Evolutionary conservation across 2,888 invertebrate genomes (phyloP).

Genomic region (Drosophila longiperda): DNA sequence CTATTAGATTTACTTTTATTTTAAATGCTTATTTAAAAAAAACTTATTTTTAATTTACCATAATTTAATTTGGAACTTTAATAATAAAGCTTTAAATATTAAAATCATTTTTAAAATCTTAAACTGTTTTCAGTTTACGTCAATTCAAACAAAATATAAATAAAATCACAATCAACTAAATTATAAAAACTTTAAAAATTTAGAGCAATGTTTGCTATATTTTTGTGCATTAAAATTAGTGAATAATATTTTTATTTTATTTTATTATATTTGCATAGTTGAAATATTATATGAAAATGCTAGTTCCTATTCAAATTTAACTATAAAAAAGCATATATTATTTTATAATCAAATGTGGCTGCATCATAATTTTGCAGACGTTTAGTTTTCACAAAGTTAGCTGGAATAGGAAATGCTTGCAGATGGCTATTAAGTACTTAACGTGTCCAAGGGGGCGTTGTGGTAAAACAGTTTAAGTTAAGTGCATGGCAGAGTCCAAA

Average conservation of each 20-base stretch:
- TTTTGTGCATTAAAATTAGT: too few relatives aligned
- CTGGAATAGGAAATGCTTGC: background rate
- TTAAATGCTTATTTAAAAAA: background rate
- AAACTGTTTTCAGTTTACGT: background rate
- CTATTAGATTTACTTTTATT: background rate
- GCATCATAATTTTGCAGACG: background rate
- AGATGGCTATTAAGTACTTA: slow-evolving; percentile 3
- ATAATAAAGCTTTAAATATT: background rate
- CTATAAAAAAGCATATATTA: background rate
- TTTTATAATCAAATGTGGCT: background rate
- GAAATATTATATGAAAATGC: background rate
- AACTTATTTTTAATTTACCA: background rate
- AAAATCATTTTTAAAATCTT: background rate
- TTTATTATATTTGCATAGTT: background rate
- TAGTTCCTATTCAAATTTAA: background rate
- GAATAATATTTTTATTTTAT: too few relatives aligned
- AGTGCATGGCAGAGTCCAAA: slow-evolving; percentile 7
- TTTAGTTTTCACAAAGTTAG: background rate
- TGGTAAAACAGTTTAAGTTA: slow-evolving; percentile 15
- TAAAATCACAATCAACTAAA: background rate
- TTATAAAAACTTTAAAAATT: background rate
- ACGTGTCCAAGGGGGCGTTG: background rate
- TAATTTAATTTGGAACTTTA: background rate
- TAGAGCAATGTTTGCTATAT: background rate
- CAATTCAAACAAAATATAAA: background rate